A percentile compares a stretch with the other conserved stretches of the same genome.
Conservation (phyloP, 2,888 invertebrate genomes). For the Nephrotoma flavescens region DNA sequence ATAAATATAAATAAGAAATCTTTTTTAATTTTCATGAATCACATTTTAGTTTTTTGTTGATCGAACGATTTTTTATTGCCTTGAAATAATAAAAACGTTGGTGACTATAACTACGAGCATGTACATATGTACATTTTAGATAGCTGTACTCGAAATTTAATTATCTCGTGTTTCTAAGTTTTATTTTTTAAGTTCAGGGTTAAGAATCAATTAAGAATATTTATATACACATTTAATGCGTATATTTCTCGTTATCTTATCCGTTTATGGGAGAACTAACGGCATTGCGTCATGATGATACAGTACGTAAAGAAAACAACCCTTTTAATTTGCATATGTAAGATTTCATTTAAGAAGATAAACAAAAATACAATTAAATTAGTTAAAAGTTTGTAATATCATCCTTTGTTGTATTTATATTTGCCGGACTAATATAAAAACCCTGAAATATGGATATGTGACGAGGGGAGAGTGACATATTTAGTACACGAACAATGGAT, state of each 20-base stretch:
- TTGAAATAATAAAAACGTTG: too few species aligned
- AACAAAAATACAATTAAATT: not conserved
- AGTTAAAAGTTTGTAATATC: not conserved
- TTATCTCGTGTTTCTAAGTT: not conserved
- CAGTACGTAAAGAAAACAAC: not conserved
- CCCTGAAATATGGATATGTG: too few species aligned
- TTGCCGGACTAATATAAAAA: not conserved
- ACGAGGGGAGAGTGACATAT: not conserved
- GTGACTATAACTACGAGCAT: not conserved
- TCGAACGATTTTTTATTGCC: too few species aligned
- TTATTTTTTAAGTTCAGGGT: not conserved
- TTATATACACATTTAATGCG: not conserved
- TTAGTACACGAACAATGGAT: not conserved
- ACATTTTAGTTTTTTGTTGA: too few species aligned
- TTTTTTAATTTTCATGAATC: too few species aligned
- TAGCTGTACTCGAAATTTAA: not conserved
- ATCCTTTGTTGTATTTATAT: not conserved
- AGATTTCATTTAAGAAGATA: not conserved
- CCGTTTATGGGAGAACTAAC: not conserved
- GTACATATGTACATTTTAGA: not conserved
- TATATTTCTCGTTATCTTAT: not conserved
- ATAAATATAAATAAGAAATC: too few species aligned
- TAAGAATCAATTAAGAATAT: not conserved
- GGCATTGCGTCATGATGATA: too few species aligned
- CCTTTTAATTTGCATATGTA: not conserved